These are phyloP conservation scores for Amphipoea lucens DNA, from an alignment of 2,888 invertebrate genomes.

Conservation along the genomic window DNA sequence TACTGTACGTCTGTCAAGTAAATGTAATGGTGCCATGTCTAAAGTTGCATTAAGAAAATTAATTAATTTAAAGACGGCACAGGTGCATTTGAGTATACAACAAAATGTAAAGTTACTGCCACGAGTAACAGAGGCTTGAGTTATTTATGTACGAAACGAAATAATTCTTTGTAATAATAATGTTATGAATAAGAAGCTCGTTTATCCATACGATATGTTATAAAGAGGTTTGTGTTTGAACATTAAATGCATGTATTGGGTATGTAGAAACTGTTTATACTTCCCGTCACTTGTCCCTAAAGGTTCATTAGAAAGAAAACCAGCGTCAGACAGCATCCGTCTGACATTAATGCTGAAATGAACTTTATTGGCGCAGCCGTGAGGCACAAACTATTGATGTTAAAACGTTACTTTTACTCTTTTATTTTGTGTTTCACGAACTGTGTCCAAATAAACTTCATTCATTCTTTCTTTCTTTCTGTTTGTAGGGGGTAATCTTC, in stretches of 20 bases:
- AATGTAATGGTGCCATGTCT: slow-evolving; percentile 21
- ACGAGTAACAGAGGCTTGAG: neutral
- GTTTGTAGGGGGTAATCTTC: neutral
- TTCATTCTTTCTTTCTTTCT: neutral
- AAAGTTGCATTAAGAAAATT: slow-evolving; percentile 46
- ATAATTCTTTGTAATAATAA: neutral
- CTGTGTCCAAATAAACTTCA: too few relatives aligned
- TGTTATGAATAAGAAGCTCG: neutral
- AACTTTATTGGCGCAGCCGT: too few relatives aligned
- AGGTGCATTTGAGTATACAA: slow-evolving; percentile 44
- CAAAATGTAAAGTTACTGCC: slow-evolving; percentile 11
- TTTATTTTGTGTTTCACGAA: too few relatives aligned
- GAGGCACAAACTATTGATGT: too few relatives aligned
- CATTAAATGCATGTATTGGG: too few relatives aligned
- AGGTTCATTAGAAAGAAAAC: neutral
- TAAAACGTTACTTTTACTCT: neutral
- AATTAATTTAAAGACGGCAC: slow-evolving; percentile 35
- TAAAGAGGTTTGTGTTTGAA: neutral
- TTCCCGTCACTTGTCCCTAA: neutral
- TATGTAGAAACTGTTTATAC: slow-evolving; percentile 1
- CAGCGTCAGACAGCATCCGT: neutral
- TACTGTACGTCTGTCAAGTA: slow-evolving; percentile 18
- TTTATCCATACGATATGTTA: neutral
- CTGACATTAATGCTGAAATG: neutral
- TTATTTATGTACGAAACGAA: neutral